These are phyloP conservation scores for Drosophila testacea DNA, from an alignment of 2,888 invertebrate genomes.

Conservation along the genomic window DNA sequence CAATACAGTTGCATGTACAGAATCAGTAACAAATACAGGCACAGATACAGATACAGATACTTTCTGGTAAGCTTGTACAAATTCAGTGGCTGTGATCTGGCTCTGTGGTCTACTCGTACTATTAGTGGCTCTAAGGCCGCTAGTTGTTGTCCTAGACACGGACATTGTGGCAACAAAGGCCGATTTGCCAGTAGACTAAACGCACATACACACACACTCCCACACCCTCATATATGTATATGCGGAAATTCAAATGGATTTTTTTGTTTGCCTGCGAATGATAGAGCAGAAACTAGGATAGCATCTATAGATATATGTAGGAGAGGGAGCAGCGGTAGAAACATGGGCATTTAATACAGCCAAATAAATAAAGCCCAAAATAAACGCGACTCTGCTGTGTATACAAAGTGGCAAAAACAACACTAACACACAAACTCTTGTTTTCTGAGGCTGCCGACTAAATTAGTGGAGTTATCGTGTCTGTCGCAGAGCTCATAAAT, in stretches of 20 bases:
- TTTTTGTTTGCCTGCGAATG: slow-evolving; percentile 50
- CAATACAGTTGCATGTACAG: slow-evolving; percentile 2
- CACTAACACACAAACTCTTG: slow-evolving; percentile 13
- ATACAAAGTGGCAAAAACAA: slow-evolving; percentile 57
- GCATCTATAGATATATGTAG: not conserved
- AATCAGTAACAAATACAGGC: not conserved
- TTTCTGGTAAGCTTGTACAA: slow-evolving; percentile 12
- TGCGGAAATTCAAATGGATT: slow-evolving; percentile 57
- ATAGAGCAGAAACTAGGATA: slow-evolving; percentile 37
- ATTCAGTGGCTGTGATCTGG: slow-evolving; percentile 22
- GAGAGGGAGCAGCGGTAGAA: not conserved
- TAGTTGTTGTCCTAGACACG: slow-evolving; percentile 42
- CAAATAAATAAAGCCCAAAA: slow-evolving; percentile 74
- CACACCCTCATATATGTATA: slow-evolving; percentile 12
- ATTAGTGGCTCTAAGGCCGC: slow-evolving; percentile 47
- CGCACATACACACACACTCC: slow-evolving; percentile 7
- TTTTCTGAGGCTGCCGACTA: slow-evolving; percentile 36
- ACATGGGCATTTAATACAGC: slow-evolving; percentile 71
- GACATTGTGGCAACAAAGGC: slow-evolving; percentile 31
- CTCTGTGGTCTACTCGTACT: slow-evolving; percentile 16
- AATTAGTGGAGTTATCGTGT: slow-evolving; percentile 74
- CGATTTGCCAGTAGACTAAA: slow-evolving; percentile 16
- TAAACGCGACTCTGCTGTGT: slow-evolving; percentile 50
- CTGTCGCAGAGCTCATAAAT: slow-evolving; percentile 64
- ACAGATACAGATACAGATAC: slow-evolving; percentile 6